Conservation (phyloP, 1,140 invertebrate genomes). For the Copidosoma floridanum region DNA sequence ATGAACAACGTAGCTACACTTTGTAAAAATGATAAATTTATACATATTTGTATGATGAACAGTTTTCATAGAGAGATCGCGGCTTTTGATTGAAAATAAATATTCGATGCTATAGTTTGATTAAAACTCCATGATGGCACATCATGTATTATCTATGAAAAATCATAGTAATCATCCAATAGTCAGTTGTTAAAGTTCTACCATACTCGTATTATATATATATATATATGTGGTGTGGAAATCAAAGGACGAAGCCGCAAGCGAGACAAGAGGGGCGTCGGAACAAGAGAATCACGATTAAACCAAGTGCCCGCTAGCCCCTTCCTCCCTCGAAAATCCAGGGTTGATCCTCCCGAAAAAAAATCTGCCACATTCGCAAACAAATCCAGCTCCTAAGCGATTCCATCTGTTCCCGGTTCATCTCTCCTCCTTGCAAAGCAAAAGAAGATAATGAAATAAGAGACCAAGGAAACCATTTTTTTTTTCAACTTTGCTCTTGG, state of each 20-base stretch:
- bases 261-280: no score
- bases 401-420: conserved; percentile 15
- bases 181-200: no score
- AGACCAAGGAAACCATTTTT: not conserved
- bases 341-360: conserved; percentile 1
- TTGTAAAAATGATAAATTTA: no score
- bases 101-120: no score
- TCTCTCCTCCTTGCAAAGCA: conserved; percentile 22
- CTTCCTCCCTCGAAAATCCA: not conserved
- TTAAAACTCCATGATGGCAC: no score
- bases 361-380: conserved; percentile 31
- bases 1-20: no score
- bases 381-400: conserved; percentile 20
- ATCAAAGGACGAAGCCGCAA: no score
- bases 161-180: no score
- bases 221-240: no score
- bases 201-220: no score
- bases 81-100: not conserved
- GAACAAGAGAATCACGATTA: not conserved
- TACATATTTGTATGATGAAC: not conserved
- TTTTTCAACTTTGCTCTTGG: no score
- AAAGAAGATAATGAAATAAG: not conserved
- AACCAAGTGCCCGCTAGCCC: not conserved
- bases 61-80: not conserved
- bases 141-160: no score